Evolutionary conservation across 1,140 invertebrate genomes (phyloP).

Genomic region (Orussus abietinus): DNA sequence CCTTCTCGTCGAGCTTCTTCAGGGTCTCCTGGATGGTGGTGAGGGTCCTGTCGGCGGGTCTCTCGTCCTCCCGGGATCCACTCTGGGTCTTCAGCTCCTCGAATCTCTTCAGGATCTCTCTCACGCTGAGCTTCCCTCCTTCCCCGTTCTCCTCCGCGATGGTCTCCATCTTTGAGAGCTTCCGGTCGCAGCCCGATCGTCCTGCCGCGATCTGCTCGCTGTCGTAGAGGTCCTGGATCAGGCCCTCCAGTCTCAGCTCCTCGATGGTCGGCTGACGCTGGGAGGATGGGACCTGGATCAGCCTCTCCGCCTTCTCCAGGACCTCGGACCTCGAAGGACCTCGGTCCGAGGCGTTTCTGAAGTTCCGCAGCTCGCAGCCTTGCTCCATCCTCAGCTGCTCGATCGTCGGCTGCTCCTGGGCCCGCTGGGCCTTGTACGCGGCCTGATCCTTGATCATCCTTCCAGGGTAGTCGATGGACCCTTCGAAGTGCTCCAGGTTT

Average conservation of each 20-base stretch:
- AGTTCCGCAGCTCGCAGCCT: conserved; percentile 37
- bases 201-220: conserved; percentile 32
- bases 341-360: conserved; percentile 16
- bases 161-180: conserved; percentile 63
- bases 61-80: conserved; percentile 38
- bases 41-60: conserved; percentile 45
- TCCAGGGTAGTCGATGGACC: no score
- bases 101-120: conserved; percentile 74
- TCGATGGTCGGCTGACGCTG: conserved; percentile 24
- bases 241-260: conserved; percentile 32
- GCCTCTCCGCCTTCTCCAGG: no score
- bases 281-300: neutral
- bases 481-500: no score
- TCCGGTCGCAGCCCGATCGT: conserved; percentile 22
- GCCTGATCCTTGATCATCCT: no score
- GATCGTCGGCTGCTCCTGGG: conserved; percentile 35
- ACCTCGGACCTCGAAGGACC: conserved; percentile 1
- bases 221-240: conserved; percentile 45
- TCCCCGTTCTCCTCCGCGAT: conserved; percentile 73
- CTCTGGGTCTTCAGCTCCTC: conserved; percentile 62
- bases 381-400: conserved; percentile 48
- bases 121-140: conserved; percentile 69
- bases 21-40: conserved; percentile 51
- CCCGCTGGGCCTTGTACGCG: no score
- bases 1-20: conserved; percentile 52